A percentile compares a stretch with the other conserved stretches of the same genome.
phyloP scores from a whole-genome alignment of 2,113 vertebrate species.

The Columbina picui region DNA sequence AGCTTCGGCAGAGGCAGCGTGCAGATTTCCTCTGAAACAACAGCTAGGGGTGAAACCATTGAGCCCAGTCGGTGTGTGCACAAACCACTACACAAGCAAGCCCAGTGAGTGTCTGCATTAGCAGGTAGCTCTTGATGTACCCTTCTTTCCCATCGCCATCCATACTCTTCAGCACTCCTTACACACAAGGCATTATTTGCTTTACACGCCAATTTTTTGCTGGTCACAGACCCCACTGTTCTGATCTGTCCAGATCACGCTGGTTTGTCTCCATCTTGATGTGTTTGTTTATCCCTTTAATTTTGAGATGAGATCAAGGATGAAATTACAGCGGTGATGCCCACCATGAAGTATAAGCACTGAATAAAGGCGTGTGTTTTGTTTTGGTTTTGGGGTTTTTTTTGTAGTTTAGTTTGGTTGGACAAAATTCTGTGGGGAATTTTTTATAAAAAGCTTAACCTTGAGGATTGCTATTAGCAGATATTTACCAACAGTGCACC shows the following conservation, averaged over 20 bases:
- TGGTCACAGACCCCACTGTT: neutral
- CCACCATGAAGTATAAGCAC: neutral
- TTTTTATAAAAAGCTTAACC: neutral
- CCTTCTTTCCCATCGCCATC: neutral
- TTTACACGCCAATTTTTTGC: neutral
- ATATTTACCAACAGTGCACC: neutral
- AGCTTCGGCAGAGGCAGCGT: neutral
- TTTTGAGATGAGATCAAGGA: neutral
- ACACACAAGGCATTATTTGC: neutral
- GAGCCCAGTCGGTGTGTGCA: neutral
- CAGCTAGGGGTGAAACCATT: neutral
- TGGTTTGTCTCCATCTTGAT: neutral
- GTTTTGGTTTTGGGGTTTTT: too few relatives aligned
- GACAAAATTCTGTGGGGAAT: neutral
- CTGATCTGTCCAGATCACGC: neutral
- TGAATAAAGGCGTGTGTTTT: neutral
- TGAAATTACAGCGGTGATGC: neutral
- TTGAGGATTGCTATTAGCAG: neutral
- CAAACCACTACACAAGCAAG: accelerated
- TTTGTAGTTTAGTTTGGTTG: neutral
- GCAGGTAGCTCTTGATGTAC: neutral
- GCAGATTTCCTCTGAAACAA: neutral
- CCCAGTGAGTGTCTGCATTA: neutral
- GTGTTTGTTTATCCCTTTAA: neutral
- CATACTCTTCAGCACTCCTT: neutral